Base-by-base conservation (phyloP, 2,113 vertebrate species). In the Rafetus swinhoei region DNA sequence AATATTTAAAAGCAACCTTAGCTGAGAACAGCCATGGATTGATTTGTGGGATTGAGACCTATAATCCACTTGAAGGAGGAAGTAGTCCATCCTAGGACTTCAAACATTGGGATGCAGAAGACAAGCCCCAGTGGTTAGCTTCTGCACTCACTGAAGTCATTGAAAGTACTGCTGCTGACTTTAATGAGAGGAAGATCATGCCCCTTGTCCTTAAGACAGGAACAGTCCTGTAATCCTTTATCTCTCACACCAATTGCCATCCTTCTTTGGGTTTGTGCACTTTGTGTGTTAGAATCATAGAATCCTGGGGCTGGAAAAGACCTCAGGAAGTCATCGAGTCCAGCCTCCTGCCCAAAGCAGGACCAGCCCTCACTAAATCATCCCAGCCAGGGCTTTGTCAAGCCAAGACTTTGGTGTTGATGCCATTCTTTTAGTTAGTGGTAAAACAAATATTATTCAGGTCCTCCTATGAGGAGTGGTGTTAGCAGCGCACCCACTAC, bases 51-150 rank as follows among this genome's bases (percentile, higher is more conserved):
- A 83, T 5, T 72, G 22, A 6, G 87, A 79, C 32, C 29, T 89
- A 50, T 54, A 22, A 1, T 89, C 55, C 35, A 7, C 76, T 82
- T 92, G 65, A 24, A 62, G 83, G 52, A 29, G 93, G 65, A 90
- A 90, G 56, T 55, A 93, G 90, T 35, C 45, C 45, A 45, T 45
- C 79, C 85, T 92, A 77, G 87, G 89, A 13, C 72, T 84, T n/a
- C n/a, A 35, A 54, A 21, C 85, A 65, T 54, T 25, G 83, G 45
- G 81, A 59, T 62, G 29, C 27, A 13, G 83, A 93, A 87, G 32
- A 50, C 39, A 45, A 45, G 16, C 65, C 1, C 72, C 81, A 27
- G 59, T 72, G 29, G 55, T 52, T 35, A 3, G 6, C 15, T 69
- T 21, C 2, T 1, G 32, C 76, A 39, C 79, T 25, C 79, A 72